Conservation (phyloP, 2,888 invertebrate species). For the Magallana nippona region DNA sequence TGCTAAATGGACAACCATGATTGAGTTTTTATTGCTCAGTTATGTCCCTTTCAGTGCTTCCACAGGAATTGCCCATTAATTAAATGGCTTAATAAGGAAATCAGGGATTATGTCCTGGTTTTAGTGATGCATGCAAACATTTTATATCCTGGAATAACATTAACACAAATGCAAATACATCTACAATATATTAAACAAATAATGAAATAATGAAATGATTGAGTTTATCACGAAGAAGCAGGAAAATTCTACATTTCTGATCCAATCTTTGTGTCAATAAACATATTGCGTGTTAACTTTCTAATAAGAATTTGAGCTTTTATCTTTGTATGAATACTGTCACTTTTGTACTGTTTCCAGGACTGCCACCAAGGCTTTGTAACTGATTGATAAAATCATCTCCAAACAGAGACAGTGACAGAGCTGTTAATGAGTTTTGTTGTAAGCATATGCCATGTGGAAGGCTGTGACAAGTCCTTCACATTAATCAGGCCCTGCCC, state of each 20-base stretch:
- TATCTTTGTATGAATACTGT: no score
- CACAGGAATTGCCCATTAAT: background rate
- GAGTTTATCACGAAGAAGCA: no score
- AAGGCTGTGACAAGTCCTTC: constrained; percentile 5
- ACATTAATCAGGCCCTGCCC: constrained; percentile 20
- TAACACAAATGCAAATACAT: no score
- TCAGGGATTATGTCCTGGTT: background rate
- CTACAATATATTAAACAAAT: no score
- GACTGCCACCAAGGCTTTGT: no score
- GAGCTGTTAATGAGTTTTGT: background rate
- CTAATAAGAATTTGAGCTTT: no score
- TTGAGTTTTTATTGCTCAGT: constrained; percentile 2
- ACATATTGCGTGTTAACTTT: no score
- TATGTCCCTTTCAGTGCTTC: constrained; percentile 10
- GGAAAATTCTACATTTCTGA: no score
- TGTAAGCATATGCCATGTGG: background rate
- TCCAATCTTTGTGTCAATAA: no score
- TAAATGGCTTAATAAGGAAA: constrained; percentile 16
- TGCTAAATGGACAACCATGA: constrained; percentile 2
- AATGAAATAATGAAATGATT: no score
- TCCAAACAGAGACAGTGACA: constrained; percentile 15
- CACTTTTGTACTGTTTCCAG: no score
- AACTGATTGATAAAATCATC: constrained; percentile 30
- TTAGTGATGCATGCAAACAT: background rate
- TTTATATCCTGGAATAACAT: no score